Evolutionary conservation across 2,797 vertebrate genomes (phyloP).

Genomic region (Odontamblyopus rebecca): DNA sequence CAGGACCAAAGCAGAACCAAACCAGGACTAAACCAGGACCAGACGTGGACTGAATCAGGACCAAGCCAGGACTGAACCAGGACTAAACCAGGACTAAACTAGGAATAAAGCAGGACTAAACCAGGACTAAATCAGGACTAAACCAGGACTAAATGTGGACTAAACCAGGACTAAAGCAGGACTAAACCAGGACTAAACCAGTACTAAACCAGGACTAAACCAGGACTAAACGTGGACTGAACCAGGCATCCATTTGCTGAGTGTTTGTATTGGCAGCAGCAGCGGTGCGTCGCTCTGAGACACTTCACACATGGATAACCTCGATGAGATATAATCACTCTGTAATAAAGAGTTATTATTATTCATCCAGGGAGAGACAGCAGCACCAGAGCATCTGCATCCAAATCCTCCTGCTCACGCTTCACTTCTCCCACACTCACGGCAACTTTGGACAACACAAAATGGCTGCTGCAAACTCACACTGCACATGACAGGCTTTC

Average conservation of each 20-base stretch:
- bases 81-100: no score
- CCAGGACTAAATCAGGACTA: no score
- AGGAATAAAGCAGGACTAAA: not conserved
- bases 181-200: not conserved
- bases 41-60: no score
- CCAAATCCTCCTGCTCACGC: conserved; percentile 24
- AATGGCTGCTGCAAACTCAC: conserved; percentile 4
- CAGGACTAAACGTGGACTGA: no score
- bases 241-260: not conserved
- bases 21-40: no score
- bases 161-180: not conserved
- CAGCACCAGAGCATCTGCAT: conserved; percentile 23
- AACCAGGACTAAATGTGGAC: not conserved
- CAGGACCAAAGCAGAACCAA: no score
- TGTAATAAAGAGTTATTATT: conserved; percentile 29
- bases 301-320: conserved; percentile 24
- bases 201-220: not conserved
- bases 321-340: conserved; percentile 18
- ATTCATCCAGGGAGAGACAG: conserved; percentile 20
- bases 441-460: conserved; percentile 21
- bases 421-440: conserved; percentile 23
- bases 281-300: not conserved
- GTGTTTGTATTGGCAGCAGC: not conserved
- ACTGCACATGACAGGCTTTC: no score
- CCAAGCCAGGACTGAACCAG: no score